phyloP scores from a whole-genome alignment of 2,113 vertebrate species.

The Cercopithecus mona region DNA sequence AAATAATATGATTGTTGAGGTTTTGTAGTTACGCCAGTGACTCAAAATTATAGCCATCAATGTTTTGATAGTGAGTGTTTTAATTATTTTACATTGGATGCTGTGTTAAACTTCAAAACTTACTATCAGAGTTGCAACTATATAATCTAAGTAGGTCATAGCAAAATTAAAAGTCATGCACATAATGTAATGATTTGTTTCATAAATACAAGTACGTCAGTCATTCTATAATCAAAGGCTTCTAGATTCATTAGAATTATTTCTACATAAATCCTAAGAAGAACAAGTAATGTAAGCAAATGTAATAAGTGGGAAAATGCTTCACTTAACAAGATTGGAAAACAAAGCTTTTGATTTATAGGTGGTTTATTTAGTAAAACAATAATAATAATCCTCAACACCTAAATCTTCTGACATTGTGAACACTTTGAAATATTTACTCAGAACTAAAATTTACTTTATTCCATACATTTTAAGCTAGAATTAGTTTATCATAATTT shows the following conservation, averaged over 20 bases:
- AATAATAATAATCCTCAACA: neutral
- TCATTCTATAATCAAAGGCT: neutral
- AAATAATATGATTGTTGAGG: slow-evolving; percentile 62
- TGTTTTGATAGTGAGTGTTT: slow-evolving; percentile 73
- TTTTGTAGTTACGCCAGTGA: slow-evolving; percentile 66
- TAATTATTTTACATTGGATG: slow-evolving; percentile 55
- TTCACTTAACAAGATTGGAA: neutral
- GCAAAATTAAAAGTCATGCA: slow-evolving; percentile 30
- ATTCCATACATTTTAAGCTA: neutral
- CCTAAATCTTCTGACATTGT: neutral
- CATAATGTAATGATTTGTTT: slow-evolving; percentile 13
- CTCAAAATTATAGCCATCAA: slow-evolving; percentile 72
- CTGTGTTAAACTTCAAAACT: slow-evolving; percentile 73
- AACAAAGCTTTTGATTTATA: neutral
- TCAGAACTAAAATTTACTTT: neutral
- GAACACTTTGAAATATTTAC: neutral
- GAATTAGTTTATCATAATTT: neutral
- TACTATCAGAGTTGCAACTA: slow-evolving; percentile 60
- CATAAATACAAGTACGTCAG: neutral
- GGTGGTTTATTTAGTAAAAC: slow-evolving; percentile 39
- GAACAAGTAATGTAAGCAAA: neutral
- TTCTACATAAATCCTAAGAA: slow-evolving; percentile 2
- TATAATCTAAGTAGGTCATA: slow-evolving; percentile 72
- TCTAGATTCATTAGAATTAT: neutral
- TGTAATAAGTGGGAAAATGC: neutral